Percentiles rank a stretch among this genome's conserved stretches.
Conservation (phyloP, 2,888 invertebrate genomes). For the Tridacna crocea region DNA sequence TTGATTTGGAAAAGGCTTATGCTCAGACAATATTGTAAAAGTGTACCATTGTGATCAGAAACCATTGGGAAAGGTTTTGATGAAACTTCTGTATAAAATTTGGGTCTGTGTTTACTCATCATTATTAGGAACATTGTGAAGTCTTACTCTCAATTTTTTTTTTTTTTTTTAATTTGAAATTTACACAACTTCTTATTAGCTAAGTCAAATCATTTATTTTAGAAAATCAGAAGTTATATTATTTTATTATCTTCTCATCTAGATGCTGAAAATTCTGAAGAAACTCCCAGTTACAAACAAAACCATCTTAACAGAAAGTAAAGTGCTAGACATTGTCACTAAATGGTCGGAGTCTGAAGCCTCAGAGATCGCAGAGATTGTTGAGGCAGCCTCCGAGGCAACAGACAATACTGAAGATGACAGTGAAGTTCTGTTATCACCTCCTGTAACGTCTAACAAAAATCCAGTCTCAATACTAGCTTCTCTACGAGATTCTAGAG, state of each 20-base stretch:
- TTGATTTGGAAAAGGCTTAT: too few species aligned
- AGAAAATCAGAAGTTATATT: too few species aligned
- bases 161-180: too few species aligned
- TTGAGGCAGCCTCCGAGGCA: constrained; percentile 47
- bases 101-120: too few species aligned
- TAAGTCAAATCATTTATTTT: too few species aligned
- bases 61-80: too few species aligned
- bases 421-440: constrained; percentile 50
- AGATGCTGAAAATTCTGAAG: constrained; percentile 92
- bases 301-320: constrained; percentile 95
- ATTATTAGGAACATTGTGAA: too few species aligned
- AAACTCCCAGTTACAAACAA: constrained; percentile 96
- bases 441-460: constrained; percentile 55
- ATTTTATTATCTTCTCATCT: constrained; percentile 1
- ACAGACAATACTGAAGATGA: constrained; percentile 56
- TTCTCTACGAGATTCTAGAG: constrained; percentile 55
- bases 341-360: constrained; percentile 88
- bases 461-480: constrained; percentile 74
- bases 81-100: too few species aligned
- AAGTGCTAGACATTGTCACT: constrained; percentile 93
- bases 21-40: too few species aligned
- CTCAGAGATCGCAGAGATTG: constrained; percentile 16
- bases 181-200: too few species aligned
- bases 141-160: too few species aligned
- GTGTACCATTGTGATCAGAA: too few species aligned